These are phyloP conservation scores for Parnassius mnemosyne DNA, from an alignment of 2,888 invertebrate genomes.

Conservation along the genomic window DNA sequence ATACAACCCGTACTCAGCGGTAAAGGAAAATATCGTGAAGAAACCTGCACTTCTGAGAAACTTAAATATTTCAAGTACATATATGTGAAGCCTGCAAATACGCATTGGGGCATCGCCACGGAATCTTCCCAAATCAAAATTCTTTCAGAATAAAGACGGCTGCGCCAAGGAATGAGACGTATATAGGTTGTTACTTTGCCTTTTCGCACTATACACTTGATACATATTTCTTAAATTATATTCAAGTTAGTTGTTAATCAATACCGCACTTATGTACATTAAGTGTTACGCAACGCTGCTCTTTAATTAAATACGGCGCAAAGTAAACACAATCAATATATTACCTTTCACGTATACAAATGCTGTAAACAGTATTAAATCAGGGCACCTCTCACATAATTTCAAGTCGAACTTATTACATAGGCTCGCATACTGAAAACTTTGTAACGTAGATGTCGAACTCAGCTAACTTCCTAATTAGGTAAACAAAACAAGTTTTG, in stretches of 20 bases:
- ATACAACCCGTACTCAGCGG: too few species aligned
- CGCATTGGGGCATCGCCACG: too few species aligned
- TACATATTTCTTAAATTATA: too few species aligned
- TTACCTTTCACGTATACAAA: constrained; percentile 13
- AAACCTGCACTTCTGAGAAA: too few species aligned
- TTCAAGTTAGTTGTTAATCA: not conserved
- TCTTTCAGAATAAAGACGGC: too few species aligned
- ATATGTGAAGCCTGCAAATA: too few species aligned
- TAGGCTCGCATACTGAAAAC: constrained; percentile 5
- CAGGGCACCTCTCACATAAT: constrained; percentile 18
- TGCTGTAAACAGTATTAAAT: constrained; percentile 20
- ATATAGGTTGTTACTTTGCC: too few species aligned
- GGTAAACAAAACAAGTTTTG: constrained; percentile 2
- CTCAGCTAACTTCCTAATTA: not conserved
- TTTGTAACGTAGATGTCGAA: constrained; percentile 13
- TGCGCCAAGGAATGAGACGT: too few species aligned
- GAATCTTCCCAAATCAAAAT: too few species aligned
- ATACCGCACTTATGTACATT: not conserved
- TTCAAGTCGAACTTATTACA: constrained; percentile 19
- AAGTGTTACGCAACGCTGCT: constrained; percentile 1
- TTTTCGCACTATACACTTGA: too few species aligned
- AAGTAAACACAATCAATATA: constrained; percentile 22
- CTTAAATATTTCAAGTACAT: too few species aligned
- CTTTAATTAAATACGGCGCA: constrained; percentile 13
- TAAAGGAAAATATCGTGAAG: too few species aligned